phyloP scores from a whole-genome alignment of 2,888 invertebrate species.

The Ypsolopha sequella region DNA sequence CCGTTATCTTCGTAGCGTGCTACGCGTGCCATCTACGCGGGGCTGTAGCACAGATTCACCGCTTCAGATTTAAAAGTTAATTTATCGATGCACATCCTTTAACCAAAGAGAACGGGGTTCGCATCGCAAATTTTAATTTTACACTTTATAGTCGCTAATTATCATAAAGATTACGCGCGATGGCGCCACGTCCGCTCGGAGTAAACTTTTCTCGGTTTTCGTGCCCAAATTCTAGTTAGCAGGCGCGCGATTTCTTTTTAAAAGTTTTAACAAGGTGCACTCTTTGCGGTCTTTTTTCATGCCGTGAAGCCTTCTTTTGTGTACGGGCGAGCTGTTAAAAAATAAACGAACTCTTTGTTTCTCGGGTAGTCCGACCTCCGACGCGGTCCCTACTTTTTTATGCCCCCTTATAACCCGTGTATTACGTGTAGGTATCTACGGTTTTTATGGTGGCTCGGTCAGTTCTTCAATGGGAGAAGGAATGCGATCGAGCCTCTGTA shows the following conservation, averaged over 20 bases:
- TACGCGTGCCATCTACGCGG: not conserved
- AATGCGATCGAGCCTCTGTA: conserved; percentile 67
- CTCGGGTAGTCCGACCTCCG: conserved; percentile 71
- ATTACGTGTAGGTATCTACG: conserved; percentile 70
- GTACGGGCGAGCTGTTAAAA: conserved; percentile 70
- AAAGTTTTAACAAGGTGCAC: conserved; percentile 67
- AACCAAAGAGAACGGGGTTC: conserved; percentile 2
- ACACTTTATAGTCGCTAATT: conserved; percentile 23
- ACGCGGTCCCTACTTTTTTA: conserved; percentile 67
- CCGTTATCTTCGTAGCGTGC: conserved; percentile 22
- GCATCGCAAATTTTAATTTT: conserved; percentile 29
- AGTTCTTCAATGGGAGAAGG: conserved; percentile 69
- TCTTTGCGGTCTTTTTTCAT: conserved; percentile 66
- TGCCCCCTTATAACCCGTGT: conserved; percentile 68
- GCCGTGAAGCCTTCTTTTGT: conserved; percentile 65
- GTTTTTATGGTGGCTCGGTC: conserved; percentile 67
- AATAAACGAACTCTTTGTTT: conserved; percentile 70
- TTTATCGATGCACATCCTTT: conserved; percentile 15
- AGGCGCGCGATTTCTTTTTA: conserved; percentile 65
- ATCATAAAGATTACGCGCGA: conserved; percentile 56
- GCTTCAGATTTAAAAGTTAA: conserved; percentile 17
- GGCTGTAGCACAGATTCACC: conserved; percentile 5
- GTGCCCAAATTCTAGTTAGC: conserved; percentile 68
- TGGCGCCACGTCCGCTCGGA: conserved; percentile 52
- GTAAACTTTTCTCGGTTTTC: conserved; percentile 64